Evolutionary conservation across 1,140 invertebrate genomes (phyloP).

Genomic region (Dendroctonus ponderosae): DNA sequence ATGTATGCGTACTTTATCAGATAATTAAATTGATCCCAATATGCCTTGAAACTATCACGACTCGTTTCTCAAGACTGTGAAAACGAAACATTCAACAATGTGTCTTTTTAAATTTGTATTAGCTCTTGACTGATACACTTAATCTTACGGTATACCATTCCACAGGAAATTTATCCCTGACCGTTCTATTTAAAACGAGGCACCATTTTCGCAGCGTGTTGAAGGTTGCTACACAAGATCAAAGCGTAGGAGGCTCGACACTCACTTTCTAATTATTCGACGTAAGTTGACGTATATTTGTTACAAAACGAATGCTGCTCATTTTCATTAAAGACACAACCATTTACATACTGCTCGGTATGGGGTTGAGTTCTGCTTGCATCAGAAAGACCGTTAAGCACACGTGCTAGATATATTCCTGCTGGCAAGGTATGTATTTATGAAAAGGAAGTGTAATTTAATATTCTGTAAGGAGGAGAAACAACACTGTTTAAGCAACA

Average conservation of each 20-base stretch:
- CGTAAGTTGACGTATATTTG: conserved; percentile 16
- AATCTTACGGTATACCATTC: conserved; percentile 14
- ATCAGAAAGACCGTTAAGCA: no score
- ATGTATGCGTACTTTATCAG: no score
- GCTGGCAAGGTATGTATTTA: no score
- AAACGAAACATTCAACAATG: no score
- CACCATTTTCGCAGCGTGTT: conserved; percentile 2
- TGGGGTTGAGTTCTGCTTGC: no score
- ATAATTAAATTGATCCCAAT: no score
- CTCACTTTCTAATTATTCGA: conserved; percentile 17
- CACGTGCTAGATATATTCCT: no score
- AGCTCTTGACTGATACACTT: not conserved
- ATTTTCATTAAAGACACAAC: conserved; percentile 6
- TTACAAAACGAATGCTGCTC: conserved; percentile 9
- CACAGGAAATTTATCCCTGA: conserved; percentile 13
- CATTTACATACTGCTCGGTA: not conserved
- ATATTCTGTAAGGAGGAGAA: no score
- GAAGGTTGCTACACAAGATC: conserved; percentile 15
- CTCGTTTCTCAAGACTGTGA: no score
- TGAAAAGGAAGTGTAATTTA: no score
- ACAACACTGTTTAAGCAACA: no score
- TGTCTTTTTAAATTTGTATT: not conserved
- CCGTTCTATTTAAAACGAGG: conserved; percentile 13
- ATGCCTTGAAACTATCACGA: no score
- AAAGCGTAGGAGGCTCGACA: conserved; percentile 17